Base-by-base conservation (phyloP, 2,113 vertebrate genomes). In the Strigops habroptila region DNA sequence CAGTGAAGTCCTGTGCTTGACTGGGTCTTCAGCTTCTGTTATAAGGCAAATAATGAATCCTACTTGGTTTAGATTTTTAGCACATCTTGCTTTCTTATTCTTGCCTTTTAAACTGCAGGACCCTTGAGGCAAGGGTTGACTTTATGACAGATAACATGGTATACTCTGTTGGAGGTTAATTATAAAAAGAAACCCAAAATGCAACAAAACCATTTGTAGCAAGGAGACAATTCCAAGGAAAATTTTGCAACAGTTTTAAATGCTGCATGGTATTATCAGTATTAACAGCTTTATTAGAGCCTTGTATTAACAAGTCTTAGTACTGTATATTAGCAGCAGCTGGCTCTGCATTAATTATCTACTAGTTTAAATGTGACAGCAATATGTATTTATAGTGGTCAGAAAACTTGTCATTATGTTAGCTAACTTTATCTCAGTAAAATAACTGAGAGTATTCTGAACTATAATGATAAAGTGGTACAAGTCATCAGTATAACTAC, bases 281-380 rank as follows among this genome's bases (percentile, higher is more conserved):
- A 96, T 93, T 88, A 96, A 96, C 86, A 96, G 73, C 88, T 91
- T 93, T 95, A 93, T 94, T 91, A 91, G 37, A 94, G 57, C n/a
- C 90, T 75, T 84, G 22, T 95, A 94, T 96, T 97, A 96, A 83
- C 95, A 94, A 95, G 86, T 92, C 82, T 96, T 88, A 81, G 33
- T 82, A 48, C 55, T 23, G 64, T 84, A 84, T 68, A 93, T 94
- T 94, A 88, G 93, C 91, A 94, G 91, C 95, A 96, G 55, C 82
- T 96, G 95, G 88, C 69, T 88, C 93, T 92, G 94, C 95, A 96
- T 96, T 96, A 96, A 97, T 97, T 96, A 96, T 91, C 93, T 88
- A 49, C 80, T 86, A 15, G 55, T 83, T 91, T 78, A 95, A 89
- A 90, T 91, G 57, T 96, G 96, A 96, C 77, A 96, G 88, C 51